Evolutionary conservation across 2,888 invertebrate genomes (phyloP).

Genomic region (Epiblema foenella): DNA sequence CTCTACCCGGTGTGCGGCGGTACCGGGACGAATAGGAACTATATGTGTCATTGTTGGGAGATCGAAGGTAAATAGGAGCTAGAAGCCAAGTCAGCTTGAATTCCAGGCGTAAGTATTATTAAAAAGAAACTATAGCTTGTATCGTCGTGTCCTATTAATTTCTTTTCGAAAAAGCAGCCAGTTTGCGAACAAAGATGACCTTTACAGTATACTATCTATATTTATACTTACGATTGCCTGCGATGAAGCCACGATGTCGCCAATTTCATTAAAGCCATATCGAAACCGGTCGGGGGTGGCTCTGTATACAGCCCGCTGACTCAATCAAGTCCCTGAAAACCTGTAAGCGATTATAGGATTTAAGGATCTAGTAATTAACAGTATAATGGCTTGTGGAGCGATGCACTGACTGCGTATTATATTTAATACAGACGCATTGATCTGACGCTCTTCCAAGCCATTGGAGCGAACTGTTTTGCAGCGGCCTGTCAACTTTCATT

Average conservation of each 20-base stretch:
- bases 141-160: neutral
- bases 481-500: constrained; percentile 26
- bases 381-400: neutral
- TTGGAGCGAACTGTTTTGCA: constrained; percentile 21
- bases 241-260: constrained; percentile 13
- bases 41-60: too few relatives aligned
- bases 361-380: neutral
- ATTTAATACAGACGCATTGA: neutral
- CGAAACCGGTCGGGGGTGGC: constrained; percentile 31
- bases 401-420: neutral
- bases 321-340: neutral
- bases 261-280: constrained; percentile 30
- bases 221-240: neutral
- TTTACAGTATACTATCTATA: neutral
- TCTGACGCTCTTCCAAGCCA: constrained; percentile 34
- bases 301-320: constrained; percentile 13
- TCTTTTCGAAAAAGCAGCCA: neutral
- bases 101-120: too few relatives aligned
- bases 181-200: constrained; percentile 21
- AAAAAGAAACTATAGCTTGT: too few relatives aligned
- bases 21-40: too few relatives aligned
- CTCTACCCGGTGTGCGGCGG: too few relatives aligned
- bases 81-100: too few relatives aligned
- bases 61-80: too few relatives aligned
- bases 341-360: neutral